A percentile compares a stretch with the other conserved stretches of the same genome.
These are phyloP conservation scores for Chionoecetes opilio DNA, from an alignment of 1,140 invertebrate species.

Conservation along the genomic window DNA sequence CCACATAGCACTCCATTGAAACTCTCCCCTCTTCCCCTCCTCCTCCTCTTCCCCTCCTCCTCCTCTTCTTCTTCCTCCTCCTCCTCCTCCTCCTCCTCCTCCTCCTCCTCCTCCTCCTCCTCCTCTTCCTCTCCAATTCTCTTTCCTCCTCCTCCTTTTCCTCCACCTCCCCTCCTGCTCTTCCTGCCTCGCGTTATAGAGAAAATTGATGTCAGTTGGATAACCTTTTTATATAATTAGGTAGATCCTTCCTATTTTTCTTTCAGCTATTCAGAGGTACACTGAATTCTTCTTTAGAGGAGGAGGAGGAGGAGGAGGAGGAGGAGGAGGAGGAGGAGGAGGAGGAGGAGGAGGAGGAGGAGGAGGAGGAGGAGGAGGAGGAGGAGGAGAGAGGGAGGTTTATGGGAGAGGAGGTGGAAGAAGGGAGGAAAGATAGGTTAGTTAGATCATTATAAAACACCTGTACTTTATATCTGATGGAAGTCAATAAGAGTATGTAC, in stretches of 20 bases:
- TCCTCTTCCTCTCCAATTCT: background rate
- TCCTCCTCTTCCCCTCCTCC: background rate
- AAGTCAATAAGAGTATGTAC: background rate
- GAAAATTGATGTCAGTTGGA: constrained; percentile 66
- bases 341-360: constrained; percentile 50
- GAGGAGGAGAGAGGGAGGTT: background rate
- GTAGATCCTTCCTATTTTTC: constrained; percentile 67
- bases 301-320: constrained; percentile 13
- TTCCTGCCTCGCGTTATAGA: background rate
- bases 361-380: constrained; percentile 60
- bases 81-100: background rate
- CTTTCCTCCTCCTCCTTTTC: constrained; percentile 6
- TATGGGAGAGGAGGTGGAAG: constrained; percentile 48
- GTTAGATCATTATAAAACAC: background rate
- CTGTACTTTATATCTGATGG: background rate
- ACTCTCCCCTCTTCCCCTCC: background rate
- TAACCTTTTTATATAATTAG: constrained; percentile 75
- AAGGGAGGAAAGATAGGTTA: constrained; percentile 21
- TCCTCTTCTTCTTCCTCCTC: background rate
- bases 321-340: constrained; percentile 23
- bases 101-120: no score
- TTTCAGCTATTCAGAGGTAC: constrained; percentile 58
- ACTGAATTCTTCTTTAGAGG: constrained; percentile 72
- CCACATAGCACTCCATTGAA: background rate
- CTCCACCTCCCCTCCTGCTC: constrained; percentile 34